These are phyloP conservation scores for Podiceps cristatus DNA, from an alignment of 2,113 vertebrate genomes.

Conservation along the genomic window DNA sequence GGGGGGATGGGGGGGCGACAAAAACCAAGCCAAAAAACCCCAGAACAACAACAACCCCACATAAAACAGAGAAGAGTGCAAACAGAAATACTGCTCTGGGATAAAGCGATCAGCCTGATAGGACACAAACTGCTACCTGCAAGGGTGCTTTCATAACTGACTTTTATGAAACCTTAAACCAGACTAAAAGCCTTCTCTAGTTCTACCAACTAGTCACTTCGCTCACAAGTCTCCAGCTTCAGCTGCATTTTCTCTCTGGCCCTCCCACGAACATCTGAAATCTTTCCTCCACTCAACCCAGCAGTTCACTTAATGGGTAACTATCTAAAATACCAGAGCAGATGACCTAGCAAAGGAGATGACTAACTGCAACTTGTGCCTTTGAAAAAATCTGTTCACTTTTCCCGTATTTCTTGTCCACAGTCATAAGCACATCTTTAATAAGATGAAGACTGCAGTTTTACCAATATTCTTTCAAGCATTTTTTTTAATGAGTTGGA, in stretches of 20 bases:
- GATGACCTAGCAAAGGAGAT: not conserved
- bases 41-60: not conserved
- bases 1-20: too few species aligned
- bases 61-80: not conserved
- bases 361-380: not conserved
- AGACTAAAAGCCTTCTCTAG: not conserved
- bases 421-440: not conserved
- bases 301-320: not conserved
- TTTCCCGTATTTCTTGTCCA: not conserved
- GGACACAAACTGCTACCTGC: not conserved
- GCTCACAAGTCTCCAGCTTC: not conserved
- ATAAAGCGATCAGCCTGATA: not conserved
- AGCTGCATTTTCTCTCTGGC: not conserved
- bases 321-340: not conserved
- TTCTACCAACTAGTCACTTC: not conserved
- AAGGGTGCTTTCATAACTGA: not conserved
- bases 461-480: not conserved
- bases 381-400: not conserved
- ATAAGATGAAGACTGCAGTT: not conserved
- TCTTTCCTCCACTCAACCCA: not conserved
- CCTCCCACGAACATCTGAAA: not conserved
- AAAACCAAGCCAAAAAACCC: not conserved
- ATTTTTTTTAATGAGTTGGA: not conserved
- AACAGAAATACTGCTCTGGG: not conserved
- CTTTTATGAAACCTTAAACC: not conserved